phyloP scores from a whole-genome alignment of 2,888 invertebrate genomes.

The Sycophila texana region DNA sequence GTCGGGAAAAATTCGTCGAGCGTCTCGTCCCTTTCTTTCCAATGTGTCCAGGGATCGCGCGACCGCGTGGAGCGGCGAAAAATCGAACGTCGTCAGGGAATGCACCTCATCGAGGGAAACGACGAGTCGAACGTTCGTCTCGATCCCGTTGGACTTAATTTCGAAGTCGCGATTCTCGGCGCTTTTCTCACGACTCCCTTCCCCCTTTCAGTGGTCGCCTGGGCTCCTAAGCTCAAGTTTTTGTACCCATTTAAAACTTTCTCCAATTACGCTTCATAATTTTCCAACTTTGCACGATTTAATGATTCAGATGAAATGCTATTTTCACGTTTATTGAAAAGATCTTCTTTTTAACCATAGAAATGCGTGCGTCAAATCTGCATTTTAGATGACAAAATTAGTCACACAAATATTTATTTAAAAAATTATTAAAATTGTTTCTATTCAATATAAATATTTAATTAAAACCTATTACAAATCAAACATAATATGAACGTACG shows the following conservation, averaged over 20 bases:
- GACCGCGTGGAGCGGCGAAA: conserved; percentile 20
- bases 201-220: no score
- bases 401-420: no score
- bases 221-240: neutral
- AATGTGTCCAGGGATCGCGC: neutral
- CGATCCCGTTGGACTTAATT: conserved; percentile 59
- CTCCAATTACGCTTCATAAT: conserved; percentile 7
- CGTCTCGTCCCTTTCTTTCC: conserved; percentile 25
- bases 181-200: conserved; percentile 61
- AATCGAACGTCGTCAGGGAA: conserved; percentile 57
- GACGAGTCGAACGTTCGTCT: conserved; percentile 52
- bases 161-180: conserved; percentile 50
- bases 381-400: no score
- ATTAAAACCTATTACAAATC: no score
- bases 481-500: no score
- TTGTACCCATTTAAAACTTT: neutral
- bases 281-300: no score
- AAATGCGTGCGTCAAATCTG: no score
- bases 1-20: conserved; percentile 38
- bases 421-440: no score
- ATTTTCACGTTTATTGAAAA: no score
- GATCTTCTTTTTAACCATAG: no score
- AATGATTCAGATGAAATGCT: no score
- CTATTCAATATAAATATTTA: no score
- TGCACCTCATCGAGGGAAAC: conserved; percentile 44